These are phyloP conservation scores for Lumbricus terrestris DNA, from an alignment of 2,888 invertebrate genomes.

Conservation along the genomic window DNA sequence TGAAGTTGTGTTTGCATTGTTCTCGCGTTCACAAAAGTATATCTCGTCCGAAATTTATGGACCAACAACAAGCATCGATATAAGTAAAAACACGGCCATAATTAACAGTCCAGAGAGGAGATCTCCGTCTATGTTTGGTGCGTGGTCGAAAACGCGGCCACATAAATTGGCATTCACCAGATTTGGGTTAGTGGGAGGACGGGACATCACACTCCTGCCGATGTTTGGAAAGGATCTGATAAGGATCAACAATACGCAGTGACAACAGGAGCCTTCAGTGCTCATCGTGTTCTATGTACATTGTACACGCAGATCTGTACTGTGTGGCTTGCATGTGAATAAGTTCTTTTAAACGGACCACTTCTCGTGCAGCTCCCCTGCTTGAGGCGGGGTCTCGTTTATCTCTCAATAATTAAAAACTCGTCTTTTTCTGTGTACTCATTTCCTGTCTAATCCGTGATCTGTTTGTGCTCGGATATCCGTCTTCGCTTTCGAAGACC, in stretches of 20 bases:
- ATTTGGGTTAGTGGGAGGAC: background rate
- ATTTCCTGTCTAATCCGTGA: background rate
- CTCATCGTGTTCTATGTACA: no score
- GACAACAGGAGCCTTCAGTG: background rate
- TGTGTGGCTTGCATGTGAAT: background rate
- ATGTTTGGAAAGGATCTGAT: background rate
- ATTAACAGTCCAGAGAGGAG: background rate
- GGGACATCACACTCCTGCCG: background rate
- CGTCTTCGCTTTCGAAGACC: background rate
- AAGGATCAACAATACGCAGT: background rate
- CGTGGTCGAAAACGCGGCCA: background rate
- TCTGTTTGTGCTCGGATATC: background rate
- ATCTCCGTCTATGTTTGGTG: background rate
- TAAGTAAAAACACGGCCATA: background rate
- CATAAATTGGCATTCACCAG: background rate
- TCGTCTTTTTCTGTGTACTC: background rate
- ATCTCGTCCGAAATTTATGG: background rate
- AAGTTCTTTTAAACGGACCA: background rate
- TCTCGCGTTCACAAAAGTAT: background rate
- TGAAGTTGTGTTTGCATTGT: background rate
- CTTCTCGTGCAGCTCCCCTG: background rate
- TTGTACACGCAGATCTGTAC: no score
- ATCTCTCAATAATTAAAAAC: no score
- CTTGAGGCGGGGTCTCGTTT: background rate
- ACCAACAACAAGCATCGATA: no score